Percentiles rank a stretch among this genome's conserved stretches.
These are phyloP conservation scores for Luperina nickerlii DNA, from an alignment of 2,888 invertebrate species.

Conservation along the genomic window DNA sequence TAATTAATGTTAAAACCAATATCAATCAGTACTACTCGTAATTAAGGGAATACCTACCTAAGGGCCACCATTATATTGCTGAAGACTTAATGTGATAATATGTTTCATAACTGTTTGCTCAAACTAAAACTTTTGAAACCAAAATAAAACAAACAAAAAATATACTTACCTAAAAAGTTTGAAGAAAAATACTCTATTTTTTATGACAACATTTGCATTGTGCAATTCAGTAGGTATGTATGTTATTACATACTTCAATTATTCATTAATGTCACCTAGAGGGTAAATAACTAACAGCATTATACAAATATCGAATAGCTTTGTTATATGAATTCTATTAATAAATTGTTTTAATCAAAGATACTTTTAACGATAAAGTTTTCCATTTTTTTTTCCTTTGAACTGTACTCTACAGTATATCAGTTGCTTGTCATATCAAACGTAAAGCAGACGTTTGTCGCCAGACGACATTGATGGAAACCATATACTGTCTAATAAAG, in stretches of 20 bases:
- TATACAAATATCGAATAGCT: neutral
- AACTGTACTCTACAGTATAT: constrained; percentile 35
- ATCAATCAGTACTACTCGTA: neutral
- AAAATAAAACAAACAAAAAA: neutral
- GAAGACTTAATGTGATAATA: neutral
- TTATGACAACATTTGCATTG: neutral
- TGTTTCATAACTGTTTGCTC: neutral
- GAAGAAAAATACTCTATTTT: neutral
- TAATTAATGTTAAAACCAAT: neutral
- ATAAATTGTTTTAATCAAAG: constrained; percentile 36
- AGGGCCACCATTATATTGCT: neutral
- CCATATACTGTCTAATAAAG: constrained; percentile 25
- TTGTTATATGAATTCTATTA: neutral
- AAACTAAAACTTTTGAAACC: too few species aligned
- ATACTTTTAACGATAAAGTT: constrained; percentile 16
- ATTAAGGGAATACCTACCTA: neutral
- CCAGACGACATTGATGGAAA: constrained; percentile 40
- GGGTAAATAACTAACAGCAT: neutral
- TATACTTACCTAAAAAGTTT: neutral
- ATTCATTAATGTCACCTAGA: constrained; percentile 2
- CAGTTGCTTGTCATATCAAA: constrained; percentile 59
- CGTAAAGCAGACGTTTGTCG: constrained; percentile 31
- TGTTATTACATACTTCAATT: neutral
- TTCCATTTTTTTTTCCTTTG: constrained; percentile 36
- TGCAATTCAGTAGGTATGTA: too few species aligned